Conservation (phyloP, 2,888 invertebrate genomes). For the Mimas tiliae region DNA sequence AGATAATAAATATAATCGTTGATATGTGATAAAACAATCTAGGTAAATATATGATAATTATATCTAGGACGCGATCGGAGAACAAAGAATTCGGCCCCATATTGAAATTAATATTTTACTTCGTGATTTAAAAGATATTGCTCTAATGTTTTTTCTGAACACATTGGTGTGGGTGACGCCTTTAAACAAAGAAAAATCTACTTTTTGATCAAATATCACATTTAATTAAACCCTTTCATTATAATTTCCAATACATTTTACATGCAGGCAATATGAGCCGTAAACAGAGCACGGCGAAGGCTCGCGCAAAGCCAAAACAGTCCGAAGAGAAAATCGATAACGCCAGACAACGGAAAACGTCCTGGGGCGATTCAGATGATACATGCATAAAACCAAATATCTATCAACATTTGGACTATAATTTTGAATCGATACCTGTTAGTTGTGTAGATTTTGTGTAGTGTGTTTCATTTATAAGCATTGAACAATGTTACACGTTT, state of each 20-base stretch:
- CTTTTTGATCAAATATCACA: background rate
- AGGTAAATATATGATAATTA: too few species aligned
- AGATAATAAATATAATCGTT: too few species aligned
- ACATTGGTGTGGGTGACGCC: too few species aligned
- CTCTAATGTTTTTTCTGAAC: too few species aligned
- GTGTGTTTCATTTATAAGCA: conserved; percentile 28
- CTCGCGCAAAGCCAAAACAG: conserved; percentile 56
- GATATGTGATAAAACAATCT: too few species aligned
- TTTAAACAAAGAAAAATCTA: background rate
- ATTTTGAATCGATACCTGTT: conserved; percentile 77
- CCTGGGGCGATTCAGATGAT: conserved; percentile 61
- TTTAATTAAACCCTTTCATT: background rate
- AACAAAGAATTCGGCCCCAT: too few species aligned
- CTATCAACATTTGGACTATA: conserved; percentile 73
- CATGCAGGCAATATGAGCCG: conserved; percentile 72
- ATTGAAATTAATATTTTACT: too few species aligned
- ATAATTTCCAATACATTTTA: background rate
- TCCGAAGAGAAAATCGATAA: conserved; percentile 63
- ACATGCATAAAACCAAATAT: conserved; percentile 47
- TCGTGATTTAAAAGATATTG: too few species aligned
- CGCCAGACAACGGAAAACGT: conserved; percentile 45
- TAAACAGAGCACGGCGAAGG: conserved; percentile 66
- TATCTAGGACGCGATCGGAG: too few species aligned
- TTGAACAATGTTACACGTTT: background rate
- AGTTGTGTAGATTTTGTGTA: conserved; percentile 50